These are phyloP conservation scores for Parauchenoglanis punctatus DNA, from an alignment of 2,797 vertebrate species.

Conservation along the genomic window DNA sequence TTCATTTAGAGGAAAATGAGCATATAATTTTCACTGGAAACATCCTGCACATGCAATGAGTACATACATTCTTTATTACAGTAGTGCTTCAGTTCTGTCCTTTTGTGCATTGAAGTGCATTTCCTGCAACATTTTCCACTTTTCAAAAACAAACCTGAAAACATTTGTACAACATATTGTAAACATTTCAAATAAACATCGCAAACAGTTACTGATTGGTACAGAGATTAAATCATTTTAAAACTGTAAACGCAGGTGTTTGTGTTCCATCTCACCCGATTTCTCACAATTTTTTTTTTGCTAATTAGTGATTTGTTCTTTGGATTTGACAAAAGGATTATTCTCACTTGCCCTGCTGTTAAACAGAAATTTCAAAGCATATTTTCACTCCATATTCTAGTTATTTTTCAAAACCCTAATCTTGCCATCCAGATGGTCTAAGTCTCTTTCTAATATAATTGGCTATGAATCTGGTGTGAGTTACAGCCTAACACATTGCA, in stretches of 20 bases:
- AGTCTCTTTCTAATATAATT: conserved; percentile 73
- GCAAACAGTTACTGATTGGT: conserved; percentile 16
- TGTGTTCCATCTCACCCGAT: conserved; percentile 23
- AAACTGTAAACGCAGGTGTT: conserved; percentile 50
- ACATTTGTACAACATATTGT: not conserved
- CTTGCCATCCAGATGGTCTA: conserved; percentile 77
- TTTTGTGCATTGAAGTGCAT: not conserved
- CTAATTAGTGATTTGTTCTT: conserved; percentile 59
- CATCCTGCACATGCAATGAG: not conserved
- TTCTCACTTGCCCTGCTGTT: conserved; percentile 57
- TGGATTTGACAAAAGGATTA: conserved; percentile 57
- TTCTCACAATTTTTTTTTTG: conserved; percentile 6
- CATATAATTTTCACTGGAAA: not conserved
- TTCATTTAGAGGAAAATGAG: not conserved
- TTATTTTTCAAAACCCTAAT: conserved; percentile 75
- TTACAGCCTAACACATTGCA: conserved; percentile 60
- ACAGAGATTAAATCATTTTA: conserved; percentile 30
- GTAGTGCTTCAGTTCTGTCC: not conserved
- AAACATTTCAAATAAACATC: conserved; percentile 31
- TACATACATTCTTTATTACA: not conserved
- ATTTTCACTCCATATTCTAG: conserved; percentile 66
- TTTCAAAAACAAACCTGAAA: not conserved
- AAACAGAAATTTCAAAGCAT: conserved; percentile 61
- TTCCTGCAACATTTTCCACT: not conserved
- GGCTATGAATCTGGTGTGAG: conserved; percentile 67